These are phyloP conservation scores for Polydrusus cervinus DNA, from an alignment of 2,888 invertebrate genomes.

Conservation along the genomic window DNA sequence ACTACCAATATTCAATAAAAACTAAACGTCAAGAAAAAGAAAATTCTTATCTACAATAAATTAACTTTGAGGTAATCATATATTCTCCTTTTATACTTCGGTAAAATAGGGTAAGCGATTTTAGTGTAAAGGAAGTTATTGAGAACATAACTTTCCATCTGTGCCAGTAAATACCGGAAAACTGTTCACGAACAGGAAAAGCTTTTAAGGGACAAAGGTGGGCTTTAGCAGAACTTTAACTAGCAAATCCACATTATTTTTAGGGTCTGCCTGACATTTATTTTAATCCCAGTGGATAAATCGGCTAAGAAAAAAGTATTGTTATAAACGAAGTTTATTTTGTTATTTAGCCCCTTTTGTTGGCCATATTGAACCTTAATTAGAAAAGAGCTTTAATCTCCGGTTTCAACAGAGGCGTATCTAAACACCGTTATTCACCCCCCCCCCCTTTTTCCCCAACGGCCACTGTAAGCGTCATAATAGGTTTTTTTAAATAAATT, in stretches of 20 bases:
- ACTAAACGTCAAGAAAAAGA: neutral
- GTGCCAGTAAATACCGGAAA: conserved; percentile 30
- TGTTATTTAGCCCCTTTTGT: too few species aligned
- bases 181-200: conserved; percentile 23
- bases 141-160: conserved; percentile 23
- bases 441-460: too few species aligned
- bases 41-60: conserved; percentile 8
- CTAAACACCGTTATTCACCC: too few species aligned
- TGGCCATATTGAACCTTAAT: too few species aligned
- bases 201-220: conserved; percentile 31
- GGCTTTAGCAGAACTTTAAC: conserved; percentile 34
- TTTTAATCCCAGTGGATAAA: neutral
- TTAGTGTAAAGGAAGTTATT: conserved; percentile 14
- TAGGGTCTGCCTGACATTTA: conserved; percentile 11
- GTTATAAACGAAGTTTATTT: neutral
- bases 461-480: too few species aligned
- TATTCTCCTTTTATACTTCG: conserved; percentile 18
- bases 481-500: too few species aligned
- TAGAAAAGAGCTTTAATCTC: too few species aligned
- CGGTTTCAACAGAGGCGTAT: too few species aligned
- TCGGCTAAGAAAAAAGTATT: neutral
- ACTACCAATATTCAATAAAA: too few species aligned
- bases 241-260: conserved; percentile 37
- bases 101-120: conserved; percentile 22
- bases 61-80: conserved; percentile 15